phyloP scores from a whole-genome alignment of 92 coral and sea anemone genomes.

The Pocillopora meandrina region DNA sequence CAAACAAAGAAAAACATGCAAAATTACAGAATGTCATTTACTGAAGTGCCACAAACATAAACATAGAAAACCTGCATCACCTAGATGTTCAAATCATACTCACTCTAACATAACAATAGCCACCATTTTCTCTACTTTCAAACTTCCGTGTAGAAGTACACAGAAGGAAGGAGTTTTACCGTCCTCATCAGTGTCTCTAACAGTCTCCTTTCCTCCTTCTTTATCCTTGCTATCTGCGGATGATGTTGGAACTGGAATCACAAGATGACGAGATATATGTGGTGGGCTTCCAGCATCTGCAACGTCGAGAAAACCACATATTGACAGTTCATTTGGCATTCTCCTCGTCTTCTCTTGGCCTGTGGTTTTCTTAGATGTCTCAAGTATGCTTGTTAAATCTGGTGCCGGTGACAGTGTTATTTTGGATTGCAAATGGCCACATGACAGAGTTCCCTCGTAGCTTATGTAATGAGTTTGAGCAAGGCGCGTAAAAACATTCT shows the following conservation, averaged over 20 bases:
- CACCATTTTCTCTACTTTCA: slow-evolving; percentile 97
- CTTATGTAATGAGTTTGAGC: slow-evolving; percentile 85
- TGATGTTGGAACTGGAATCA: slow-evolving; percentile 62
- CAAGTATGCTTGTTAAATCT: slow-evolving; percentile 73
- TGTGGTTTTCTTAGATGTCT: slow-evolving; percentile 53
- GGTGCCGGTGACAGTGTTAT: slow-evolving; percentile 93
- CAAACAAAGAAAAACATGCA: too few species aligned
- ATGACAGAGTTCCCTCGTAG: slow-evolving; percentile 79
- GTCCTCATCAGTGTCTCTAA: slow-evolving; percentile 77
- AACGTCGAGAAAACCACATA: slow-evolving; percentile 93
- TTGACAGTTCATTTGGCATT: slow-evolving; percentile 84
- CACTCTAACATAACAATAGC: slow-evolving; percentile 95
- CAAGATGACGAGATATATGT: slow-evolving; percentile 86
- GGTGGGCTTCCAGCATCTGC: slow-evolving; percentile 87
- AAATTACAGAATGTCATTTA: too few species aligned
- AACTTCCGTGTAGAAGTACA: slow-evolving; percentile 96
- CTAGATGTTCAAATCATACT: slow-evolving; percentile 34
- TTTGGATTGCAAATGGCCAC: slow-evolving; percentile 90
- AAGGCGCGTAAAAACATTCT: slow-evolving; percentile 83
- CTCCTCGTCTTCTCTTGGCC: slow-evolving; percentile 68
- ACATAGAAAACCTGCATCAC: not conserved
- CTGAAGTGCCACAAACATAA: too few species aligned
- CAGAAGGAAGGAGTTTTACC: slow-evolving; percentile 97
- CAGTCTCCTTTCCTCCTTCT: slow-evolving; percentile 41
- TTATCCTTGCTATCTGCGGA: slow-evolving; percentile 43